These are phyloP conservation scores for Lordiphosa stackelbergi DNA, from an alignment of 1,140 invertebrate species.

Conservation along the genomic window DNA sequence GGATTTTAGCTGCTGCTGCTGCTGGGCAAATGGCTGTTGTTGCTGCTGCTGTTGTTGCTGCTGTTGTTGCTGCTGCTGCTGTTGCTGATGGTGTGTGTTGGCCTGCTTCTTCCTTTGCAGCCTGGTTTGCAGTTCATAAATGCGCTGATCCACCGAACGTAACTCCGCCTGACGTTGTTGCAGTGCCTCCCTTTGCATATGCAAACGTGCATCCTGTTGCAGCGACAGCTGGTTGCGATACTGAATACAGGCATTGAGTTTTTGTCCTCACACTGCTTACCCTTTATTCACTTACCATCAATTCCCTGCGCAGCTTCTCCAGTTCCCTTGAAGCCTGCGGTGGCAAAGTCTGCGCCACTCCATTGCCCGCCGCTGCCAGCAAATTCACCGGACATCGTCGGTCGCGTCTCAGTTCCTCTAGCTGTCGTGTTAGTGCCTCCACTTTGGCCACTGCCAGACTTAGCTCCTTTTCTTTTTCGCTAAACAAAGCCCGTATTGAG, in stretches of 20 bases:
- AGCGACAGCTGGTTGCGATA: conserved; percentile 97
- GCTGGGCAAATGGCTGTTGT: conserved; percentile 30
- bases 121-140: conserved; percentile 93
- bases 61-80: conserved; percentile 47
- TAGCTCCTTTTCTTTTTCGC: conserved; percentile 98
- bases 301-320: conserved; percentile 91
- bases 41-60: conserved; percentile 43
- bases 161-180: conserved; percentile 93
- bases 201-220: conserved; percentile 92
- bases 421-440: conserved; percentile 93
- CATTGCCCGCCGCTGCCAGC: conserved; percentile 58
- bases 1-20: conserved; percentile 35
- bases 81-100: conserved; percentile 59
- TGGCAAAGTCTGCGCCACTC: conserved; percentile 78
- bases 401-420: conserved; percentile 90
- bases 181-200: conserved; percentile 90
- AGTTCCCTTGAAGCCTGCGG: conserved; percentile 89
- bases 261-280: not conserved
- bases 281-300: conserved; percentile 85
- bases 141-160: conserved; percentile 92
- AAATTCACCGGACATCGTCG: conserved; percentile 78
- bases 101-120: conserved; percentile 91
- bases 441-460: conserved; percentile 96
- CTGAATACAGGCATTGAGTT: conserved; percentile 78
- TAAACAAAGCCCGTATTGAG: conserved; percentile 95